Base-by-base conservation (phyloP, 1,140 invertebrate genomes). In the Drosophila cardini region DNA sequence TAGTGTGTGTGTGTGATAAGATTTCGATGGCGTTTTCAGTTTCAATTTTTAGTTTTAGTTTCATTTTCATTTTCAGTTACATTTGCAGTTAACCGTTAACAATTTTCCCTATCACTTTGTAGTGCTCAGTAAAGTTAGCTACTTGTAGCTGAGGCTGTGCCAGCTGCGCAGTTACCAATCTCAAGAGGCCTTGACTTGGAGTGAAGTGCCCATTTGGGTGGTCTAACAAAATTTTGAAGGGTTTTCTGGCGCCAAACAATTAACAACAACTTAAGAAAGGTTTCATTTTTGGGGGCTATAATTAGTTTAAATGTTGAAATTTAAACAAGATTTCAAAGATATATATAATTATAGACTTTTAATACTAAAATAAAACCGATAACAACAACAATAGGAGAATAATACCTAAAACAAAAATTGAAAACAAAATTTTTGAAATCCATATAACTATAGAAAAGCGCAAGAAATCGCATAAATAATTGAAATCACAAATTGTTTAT, bases 1-100 rank as follows among this genome's bases (percentile, higher is more conserved):
- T n/a, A n/a, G n/a, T n/a, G n/a, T n/a, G 75, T 13, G 52, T 70
- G 60, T 64, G 72, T 83, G 80, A 87, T 86, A 87, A 87, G 82
- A 87, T 86, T 86, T 67, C 67, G 34, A 34, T 65, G 67, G 52
- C 21, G 68, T 77, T 67, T 67, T 45, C 48, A 40, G 52, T 78
- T 70, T 15, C 34, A 26, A 46, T 64, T 72, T 58, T 50, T 30
- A 7, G 50, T 52, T 58, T 60, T 15, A 50, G 42, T 30, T 60
- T 36, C 34, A 3, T 9, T 53, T 38, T 10, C 34, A 34, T 8
- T 38, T 21, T 11, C 34, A 52, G 26, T 55, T 36, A 26, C 21
- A 26, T 4, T 26, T 26, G 4, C 21, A 26, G 21, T 26, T n/a
- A 38, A 40, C 10, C 4, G 38, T 40, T 40, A 55, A 55, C 48